Evolutionary conservation across 2,113 vertebrate genomes (phyloP).

Genomic region (Potamarius usumacintae): DNA sequence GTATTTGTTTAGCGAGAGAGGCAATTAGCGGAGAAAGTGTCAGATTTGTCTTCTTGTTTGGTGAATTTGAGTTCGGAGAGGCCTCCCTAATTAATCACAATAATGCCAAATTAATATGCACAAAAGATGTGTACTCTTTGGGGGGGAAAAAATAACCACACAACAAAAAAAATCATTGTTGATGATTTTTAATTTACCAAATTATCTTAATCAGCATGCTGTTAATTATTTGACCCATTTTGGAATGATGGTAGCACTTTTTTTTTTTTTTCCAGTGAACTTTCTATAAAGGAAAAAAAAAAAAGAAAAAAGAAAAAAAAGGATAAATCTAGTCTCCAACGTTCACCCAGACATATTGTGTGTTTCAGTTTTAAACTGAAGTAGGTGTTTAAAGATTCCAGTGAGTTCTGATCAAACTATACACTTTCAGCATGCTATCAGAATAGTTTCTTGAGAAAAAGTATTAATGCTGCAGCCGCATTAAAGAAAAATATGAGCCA

Average conservation of each 20-base stretch:
- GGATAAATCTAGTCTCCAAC: background rate
- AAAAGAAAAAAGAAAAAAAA: conserved; percentile 10
- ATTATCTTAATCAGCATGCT: conserved; percentile 54
- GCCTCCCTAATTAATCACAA: conserved; percentile 52
- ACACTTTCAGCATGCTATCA: background rate
- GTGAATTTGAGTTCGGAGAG: conserved; percentile 38
- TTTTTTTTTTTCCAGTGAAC: conserved; percentile 24
- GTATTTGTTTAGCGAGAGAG: conserved; percentile 65
- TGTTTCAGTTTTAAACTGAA: background rate
- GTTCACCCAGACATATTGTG: background rate
- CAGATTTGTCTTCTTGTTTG: conserved; percentile 38
- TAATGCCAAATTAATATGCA: conserved; percentile 59
- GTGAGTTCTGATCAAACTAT: background rate
- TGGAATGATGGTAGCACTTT: background rate
- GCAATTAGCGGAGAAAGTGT: conserved; percentile 72
- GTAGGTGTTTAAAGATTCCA: background rate
- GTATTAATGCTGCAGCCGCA: background rate
- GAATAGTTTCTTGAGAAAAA: background rate
- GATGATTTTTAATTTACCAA: conserved; percentile 57
- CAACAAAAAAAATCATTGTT: conserved; percentile 45
- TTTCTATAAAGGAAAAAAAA: conserved; percentile 31
- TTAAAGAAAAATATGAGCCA: conserved; percentile 1
- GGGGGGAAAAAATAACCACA: no score
- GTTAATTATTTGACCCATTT: conserved; percentile 57
- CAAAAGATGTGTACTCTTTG: conserved; percentile 49